Evolutionary conservation across 2,797 vertebrate species (phyloP).

Genomic region (Anniella stebbinsi): DNA sequence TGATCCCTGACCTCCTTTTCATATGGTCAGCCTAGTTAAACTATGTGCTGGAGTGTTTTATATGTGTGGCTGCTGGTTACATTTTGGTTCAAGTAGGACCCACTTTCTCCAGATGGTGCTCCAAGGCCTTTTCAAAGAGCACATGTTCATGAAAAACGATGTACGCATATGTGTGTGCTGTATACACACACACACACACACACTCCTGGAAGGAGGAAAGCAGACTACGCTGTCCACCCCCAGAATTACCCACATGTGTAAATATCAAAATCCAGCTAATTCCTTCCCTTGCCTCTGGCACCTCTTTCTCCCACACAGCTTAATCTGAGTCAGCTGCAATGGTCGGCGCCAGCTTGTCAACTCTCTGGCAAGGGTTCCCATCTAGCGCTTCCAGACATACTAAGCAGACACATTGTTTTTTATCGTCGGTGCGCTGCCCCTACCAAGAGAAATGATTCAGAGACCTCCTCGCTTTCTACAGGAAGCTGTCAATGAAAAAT

Average conservation of each 20-base stretch:
- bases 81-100: neutral
- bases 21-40: too few relatives aligned
- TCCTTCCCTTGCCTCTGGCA: neutral
- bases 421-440: rapidly evolving
- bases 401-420: conserved; percentile 8
- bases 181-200: neutral
- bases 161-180: neutral
- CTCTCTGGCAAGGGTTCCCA: neutral
- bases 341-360: neutral
- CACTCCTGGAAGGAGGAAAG: neutral
- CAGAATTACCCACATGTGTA: neutral
- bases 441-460: neutral
- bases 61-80: too few relatives aligned
- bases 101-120: neutral
- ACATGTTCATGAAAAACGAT: neutral
- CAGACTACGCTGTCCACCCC: neutral
- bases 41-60: too few relatives aligned
- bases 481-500: neutral
- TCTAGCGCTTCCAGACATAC: neutral
- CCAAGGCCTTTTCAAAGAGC: neutral
- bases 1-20: too few relatives aligned
- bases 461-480: neutral
- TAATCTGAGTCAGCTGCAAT: rapidly evolving
- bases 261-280: conserved; percentile 3
- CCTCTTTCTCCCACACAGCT: neutral